Percentiles rank a stretch among this genome's conserved stretches.
phyloP scores from a whole-genome alignment of 1,140 invertebrate species.

The Brachionus asplanchnoidis region DNA sequence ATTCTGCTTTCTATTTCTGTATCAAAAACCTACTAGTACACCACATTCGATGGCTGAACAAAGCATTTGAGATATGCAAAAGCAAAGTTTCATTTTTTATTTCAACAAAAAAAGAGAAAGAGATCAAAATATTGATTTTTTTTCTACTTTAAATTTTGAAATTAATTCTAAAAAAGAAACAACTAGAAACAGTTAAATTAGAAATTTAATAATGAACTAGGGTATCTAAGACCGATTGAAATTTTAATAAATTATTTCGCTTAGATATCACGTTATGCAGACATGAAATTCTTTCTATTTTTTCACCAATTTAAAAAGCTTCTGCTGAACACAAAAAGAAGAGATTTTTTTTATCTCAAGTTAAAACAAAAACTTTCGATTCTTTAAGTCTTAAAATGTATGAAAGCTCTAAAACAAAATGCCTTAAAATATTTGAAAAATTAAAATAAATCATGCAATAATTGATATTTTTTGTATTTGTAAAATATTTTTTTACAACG shows the following conservation, averaged over 20 bases:
- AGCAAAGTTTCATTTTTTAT: conserved; percentile 31
- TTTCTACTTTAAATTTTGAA: background rate
- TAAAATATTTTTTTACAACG: background rate
- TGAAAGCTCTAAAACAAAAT: background rate
- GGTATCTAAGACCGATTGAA: background rate
- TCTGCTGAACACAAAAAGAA: background rate
- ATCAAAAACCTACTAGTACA: background rate
- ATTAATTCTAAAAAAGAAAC: background rate
- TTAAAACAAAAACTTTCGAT: too few relatives aligned
- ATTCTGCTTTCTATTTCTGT: background rate
- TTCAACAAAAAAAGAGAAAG: conserved; percentile 9
- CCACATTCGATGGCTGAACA: background rate
- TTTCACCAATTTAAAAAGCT: background rate
- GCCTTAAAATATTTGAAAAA: background rate
- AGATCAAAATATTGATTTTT: conserved; percentile 27
- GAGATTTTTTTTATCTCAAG: background rate
- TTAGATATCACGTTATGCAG: background rate
- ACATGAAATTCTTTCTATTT: background rate
- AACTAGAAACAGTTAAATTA: background rate
- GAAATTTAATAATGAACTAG: background rate
- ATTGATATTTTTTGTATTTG: background rate
- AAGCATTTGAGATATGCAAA: conserved; percentile 3
- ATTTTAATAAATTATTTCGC: background rate
- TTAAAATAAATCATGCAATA: background rate
- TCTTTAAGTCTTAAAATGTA: too few relatives aligned